phyloP scores from a whole-genome alignment of 2,113 vertebrate species.

The Chascanopsetta lugubris region DNA sequence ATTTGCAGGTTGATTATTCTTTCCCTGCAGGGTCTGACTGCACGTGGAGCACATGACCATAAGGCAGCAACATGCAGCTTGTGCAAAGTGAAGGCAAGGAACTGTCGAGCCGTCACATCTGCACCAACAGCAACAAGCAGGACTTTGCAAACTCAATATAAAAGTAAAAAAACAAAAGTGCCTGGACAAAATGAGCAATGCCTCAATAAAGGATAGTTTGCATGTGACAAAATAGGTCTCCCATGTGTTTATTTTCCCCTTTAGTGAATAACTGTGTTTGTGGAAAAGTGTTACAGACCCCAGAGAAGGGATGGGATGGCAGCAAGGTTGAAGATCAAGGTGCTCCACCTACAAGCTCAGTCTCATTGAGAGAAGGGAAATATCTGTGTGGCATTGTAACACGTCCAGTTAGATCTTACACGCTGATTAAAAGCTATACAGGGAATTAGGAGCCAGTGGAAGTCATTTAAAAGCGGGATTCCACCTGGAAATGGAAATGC shows the following conservation, averaged over 20 bases:
- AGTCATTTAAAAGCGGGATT: not conserved
- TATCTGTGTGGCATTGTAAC: too few species aligned
- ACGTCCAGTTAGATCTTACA: too few species aligned
- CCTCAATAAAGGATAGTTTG: not conserved
- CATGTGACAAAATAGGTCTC: not conserved
- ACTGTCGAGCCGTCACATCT: conserved; percentile 6
- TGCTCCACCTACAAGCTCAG: too few species aligned
- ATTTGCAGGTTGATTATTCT: conserved; percentile 47
- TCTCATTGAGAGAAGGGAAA: too few species aligned
- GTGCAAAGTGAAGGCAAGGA: too few species aligned
- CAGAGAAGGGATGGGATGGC: not conserved
- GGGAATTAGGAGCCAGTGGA: not conserved
- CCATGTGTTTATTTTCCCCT: conserved; percentile 10
- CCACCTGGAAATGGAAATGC: not conserved
- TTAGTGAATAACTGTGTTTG: not conserved
- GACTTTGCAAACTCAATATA: not conserved
- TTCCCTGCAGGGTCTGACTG: conserved; percentile 21
- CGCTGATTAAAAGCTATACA: not conserved
- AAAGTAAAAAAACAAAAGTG: not conserved
- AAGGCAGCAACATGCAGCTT: conserved; percentile 7
- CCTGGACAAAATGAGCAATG: not conserved
- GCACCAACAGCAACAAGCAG: not conserved
- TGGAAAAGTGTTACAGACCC: not conserved
- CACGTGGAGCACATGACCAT: conserved; percentile 23
- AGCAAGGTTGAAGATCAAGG: not conserved